Evolutionary conservation across 2,888 invertebrate species (phyloP).

Genomic region (Macroteleia sp.): DNA sequence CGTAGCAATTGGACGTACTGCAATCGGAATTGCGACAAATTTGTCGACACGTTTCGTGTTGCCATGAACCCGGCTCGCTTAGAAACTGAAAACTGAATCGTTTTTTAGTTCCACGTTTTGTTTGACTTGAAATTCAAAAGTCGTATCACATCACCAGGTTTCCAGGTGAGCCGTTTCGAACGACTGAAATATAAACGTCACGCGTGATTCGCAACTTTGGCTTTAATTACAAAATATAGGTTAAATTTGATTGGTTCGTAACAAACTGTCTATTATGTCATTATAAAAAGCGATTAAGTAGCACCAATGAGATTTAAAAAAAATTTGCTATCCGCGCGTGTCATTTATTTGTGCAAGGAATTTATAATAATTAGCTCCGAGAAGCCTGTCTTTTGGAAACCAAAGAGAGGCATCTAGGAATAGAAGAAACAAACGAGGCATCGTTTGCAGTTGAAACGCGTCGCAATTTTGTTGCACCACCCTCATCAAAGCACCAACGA

Average conservation of each 20-base stretch:
- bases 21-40: slow-evolving; percentile 21
- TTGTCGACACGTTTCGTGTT: slow-evolving; percentile 25
- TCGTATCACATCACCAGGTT: background rate
- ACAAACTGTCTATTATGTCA: slow-evolving; percentile 25
- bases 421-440: background rate
- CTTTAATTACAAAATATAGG: slow-evolving; percentile 27
- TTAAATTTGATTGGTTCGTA: slow-evolving; percentile 24
- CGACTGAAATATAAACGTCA: slow-evolving; percentile 14
- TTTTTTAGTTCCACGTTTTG: background rate
- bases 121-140: background rate
- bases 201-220: slow-evolving; percentile 16
- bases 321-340: slow-evolving; percentile 22
- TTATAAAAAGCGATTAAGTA: slow-evolving; percentile 46
- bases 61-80: background rate
- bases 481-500: slow-evolving; percentile 13
- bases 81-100: background rate
- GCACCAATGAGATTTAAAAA: slow-evolving; percentile 27
- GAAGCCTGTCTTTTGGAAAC: background rate
- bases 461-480: slow-evolving; percentile 8
- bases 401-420: background rate
- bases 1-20: slow-evolving; percentile 57
- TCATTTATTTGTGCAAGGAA: background rate
- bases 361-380: background rate
- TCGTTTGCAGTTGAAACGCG: slow-evolving; percentile 6
- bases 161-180: background rate